Percentiles rank a stretch among this genome's conserved stretches.
phyloP scores from a whole-genome alignment of 2,888 invertebrate genomes.

The Orchestes rusci region DNA sequence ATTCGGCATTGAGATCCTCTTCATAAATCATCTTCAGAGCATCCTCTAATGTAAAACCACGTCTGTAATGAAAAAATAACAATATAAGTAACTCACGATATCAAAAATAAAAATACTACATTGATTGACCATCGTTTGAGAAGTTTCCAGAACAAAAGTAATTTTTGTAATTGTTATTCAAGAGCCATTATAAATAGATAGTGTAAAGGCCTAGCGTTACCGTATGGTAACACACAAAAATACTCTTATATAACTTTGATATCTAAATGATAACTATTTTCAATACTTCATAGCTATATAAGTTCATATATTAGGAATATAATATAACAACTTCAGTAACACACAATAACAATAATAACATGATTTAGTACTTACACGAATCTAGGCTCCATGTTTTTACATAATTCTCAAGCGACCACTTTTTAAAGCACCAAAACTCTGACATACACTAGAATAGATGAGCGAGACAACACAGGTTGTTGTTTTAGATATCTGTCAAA shows the following conservation, averaged over 20 bases:
- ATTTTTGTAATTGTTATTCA: neutral
- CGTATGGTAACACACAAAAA: slow-evolving; percentile 3
- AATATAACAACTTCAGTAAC: neutral
- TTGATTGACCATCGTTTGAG: neutral
- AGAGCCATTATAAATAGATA: neutral
- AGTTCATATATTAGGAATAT: neutral
- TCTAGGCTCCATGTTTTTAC: neutral
- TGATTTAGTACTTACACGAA: neutral
- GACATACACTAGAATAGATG: neutral
- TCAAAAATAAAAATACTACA: neutral
- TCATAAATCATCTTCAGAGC: no score
- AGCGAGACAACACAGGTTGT: neutral
- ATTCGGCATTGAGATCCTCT: slow-evolving; percentile 9
- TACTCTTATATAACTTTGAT: neutral
- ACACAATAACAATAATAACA: neutral
- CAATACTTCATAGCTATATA: neutral
- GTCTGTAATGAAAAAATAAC: neutral
- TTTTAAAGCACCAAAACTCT: neutral
- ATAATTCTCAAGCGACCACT: neutral
- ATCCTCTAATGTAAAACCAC: slow-evolving; percentile 1
- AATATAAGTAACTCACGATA: neutral
- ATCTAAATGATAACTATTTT: neutral
- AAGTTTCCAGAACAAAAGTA: no score
- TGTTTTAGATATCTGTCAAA: neutral
- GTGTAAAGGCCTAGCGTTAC: slow-evolving; percentile 4